Percentiles rank a stretch among this genome's conserved stretches.
phyloP scores from a whole-genome alignment of 2,888 invertebrate genomes.

The Drosophila infuscata region DNA sequence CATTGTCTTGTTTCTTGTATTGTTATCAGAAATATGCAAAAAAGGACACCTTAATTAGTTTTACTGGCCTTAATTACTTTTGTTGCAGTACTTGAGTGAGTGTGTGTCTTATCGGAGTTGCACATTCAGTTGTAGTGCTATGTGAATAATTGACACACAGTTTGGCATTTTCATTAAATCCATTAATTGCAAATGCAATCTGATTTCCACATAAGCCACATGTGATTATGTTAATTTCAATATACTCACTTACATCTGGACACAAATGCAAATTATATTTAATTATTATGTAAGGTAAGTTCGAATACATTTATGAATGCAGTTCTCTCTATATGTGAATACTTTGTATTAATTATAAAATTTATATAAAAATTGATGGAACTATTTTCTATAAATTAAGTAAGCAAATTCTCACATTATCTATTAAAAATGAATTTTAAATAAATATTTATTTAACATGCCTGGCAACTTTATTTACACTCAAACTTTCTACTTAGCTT shows the following conservation, averaged over 20 bases:
- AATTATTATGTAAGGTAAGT: neutral
- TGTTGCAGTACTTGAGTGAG: slow-evolving; percentile 8
- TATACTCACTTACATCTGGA: neutral
- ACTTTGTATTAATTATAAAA: neutral
- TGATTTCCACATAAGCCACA: slow-evolving; percentile 29
- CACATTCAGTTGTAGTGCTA: slow-evolving; percentile 10
- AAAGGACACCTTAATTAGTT: slow-evolving; percentile 28
- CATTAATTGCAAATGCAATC: slow-evolving; percentile 51
- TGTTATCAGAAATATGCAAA: slow-evolving; percentile 46
- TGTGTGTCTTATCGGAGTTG: slow-evolving; percentile 29
- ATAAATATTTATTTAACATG: neutral
- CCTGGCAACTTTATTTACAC: neutral
- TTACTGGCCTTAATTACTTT: slow-evolving; percentile 45
- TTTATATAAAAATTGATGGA: neutral
- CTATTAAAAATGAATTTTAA: neutral
- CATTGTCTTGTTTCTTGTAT: slow-evolving; percentile 10
- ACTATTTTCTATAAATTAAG: neutral
- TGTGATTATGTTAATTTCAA: slow-evolving; percentile 64
- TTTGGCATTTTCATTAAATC: slow-evolving; percentile 42
- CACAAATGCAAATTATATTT: slow-evolving; percentile 19
- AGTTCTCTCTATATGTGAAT: neutral
- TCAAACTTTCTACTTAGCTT: neutral
- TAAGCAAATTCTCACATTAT: neutral
- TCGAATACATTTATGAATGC: slow-evolving; percentile 12
- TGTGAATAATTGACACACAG: slow-evolving; percentile 35